Percentiles rank a stretch among this genome's conserved stretches.
phyloP scores from a whole-genome alignment of 37 sponge, comb jelly and placozoan genomes.

The Diacarnus erythraeanus region DNA sequence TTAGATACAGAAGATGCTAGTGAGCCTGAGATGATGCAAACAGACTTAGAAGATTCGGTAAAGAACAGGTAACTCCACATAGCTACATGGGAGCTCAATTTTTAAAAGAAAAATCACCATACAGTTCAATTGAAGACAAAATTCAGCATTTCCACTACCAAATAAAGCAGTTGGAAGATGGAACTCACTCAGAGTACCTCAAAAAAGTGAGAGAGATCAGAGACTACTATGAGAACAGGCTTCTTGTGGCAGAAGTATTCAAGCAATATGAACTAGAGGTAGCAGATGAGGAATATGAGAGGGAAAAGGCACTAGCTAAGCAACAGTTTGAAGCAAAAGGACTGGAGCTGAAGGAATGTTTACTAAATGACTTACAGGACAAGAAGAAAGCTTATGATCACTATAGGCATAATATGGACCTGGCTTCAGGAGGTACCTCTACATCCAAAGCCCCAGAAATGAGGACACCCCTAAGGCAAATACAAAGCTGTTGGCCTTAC shows the following conservation, averaged over 20 bases:
- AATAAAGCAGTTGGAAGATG: conserved; percentile 53
- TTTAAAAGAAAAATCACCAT: no score
- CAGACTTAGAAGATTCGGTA: conserved; percentile 20
- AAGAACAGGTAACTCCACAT: conserved; percentile 29
- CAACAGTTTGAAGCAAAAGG: conserved; percentile 72
- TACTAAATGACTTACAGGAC: conserved; percentile 62
- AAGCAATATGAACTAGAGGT: conserved; percentile 40
- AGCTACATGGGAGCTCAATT: neutral
- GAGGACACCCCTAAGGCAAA: no score
- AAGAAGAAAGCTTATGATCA: conserved; percentile 67
- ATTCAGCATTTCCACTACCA: conserved; percentile 37
- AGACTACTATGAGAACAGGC: conserved; percentile 34
- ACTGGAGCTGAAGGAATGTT: conserved; percentile 71
- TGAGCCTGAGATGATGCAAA: conserved; percentile 66
- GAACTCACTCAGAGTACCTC: conserved; percentile 54
- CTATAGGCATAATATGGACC: conserved; percentile 43
- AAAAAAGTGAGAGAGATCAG: conserved; percentile 26
- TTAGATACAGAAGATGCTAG: conserved; percentile 89
- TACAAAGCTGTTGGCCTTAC: no score
- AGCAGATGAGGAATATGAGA: conserved; percentile 65
- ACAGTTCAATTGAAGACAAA: conserved; percentile 51
- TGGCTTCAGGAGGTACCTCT: conserved; percentile 38
- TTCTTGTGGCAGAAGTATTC: conserved; percentile 56
- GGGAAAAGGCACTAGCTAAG: conserved; percentile 53
- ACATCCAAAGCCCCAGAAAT: no score